Percentiles rank a stretch among this genome's conserved stretches.
Conservation (phyloP, 1,140 invertebrate species). For the Calliphora vicina region DNA sequence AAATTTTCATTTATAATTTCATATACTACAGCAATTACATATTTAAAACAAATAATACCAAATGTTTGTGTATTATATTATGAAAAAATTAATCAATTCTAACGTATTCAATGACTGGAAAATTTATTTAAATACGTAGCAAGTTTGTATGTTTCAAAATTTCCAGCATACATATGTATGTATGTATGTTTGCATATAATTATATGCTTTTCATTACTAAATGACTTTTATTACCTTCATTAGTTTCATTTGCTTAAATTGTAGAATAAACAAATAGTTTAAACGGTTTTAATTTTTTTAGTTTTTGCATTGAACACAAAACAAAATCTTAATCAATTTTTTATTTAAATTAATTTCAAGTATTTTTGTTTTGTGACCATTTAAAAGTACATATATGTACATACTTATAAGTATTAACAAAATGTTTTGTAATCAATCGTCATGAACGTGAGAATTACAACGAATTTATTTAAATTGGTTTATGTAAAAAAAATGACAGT, state of each 20-base stretch:
- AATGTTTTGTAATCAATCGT: background rate
- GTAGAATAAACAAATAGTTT: background rate
- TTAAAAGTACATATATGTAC: too few relatives aligned
- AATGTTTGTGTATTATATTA: too few relatives aligned
- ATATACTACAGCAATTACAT: too few relatives aligned
- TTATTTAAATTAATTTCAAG: background rate
- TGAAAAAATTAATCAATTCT: background rate
- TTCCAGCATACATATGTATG: too few relatives aligned
- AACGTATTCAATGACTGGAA: background rate
- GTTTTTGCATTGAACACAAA: background rate
- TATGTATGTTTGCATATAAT: too few relatives aligned
- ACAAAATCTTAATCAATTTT: background rate
- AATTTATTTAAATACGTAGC: too few relatives aligned
- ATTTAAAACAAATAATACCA: too few relatives aligned
- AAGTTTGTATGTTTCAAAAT: background rate
- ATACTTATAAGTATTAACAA: background rate
- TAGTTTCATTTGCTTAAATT: background rate
- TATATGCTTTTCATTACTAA: background rate
- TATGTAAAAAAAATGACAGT: background rate
- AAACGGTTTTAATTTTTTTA: background rate
- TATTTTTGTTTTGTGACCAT: too few relatives aligned
- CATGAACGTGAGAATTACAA: background rate
- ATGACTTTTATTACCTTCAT: constrained; percentile 3
- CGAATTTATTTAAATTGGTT: background rate
- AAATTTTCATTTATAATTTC: too few relatives aligned